phyloP scores from a whole-genome alignment of 2,888 invertebrate species.

The Polyommatus iphigenia region DNA sequence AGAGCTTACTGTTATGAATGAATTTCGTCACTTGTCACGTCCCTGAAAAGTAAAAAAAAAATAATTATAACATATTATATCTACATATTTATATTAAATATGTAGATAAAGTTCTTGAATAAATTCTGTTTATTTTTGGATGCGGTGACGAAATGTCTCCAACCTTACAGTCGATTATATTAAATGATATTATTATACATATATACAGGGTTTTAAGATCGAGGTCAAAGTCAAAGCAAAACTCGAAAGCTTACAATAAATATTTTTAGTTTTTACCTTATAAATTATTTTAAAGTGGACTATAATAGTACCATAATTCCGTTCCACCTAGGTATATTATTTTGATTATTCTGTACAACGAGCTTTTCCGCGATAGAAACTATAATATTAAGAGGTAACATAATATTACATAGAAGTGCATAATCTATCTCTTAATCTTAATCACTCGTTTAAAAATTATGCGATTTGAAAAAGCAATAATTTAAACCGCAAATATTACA shows the following conservation, averaged over 20 bases:
- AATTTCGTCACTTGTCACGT: too few relatives aligned
- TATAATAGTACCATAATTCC: too few relatives aligned
- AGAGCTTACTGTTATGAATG: too few relatives aligned
- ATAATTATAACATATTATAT: too few relatives aligned
- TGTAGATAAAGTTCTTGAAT: background rate
- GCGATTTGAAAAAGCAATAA: background rate
- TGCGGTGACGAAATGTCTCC: background rate
- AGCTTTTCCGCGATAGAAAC: too few relatives aligned
- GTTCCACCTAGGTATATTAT: background rate
- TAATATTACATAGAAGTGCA: too few relatives aligned
- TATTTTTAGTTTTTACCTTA: too few relatives aligned
- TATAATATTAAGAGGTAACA: too few relatives aligned
- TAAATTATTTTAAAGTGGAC: too few relatives aligned
- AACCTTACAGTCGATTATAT: background rate
- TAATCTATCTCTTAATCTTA: background rate
- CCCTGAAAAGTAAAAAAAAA: too few relatives aligned
- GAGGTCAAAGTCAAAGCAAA: background rate
- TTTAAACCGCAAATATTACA: background rate
- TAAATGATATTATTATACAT: background rate
- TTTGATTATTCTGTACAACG: background rate
- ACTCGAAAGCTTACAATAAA: background rate
- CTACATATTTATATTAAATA: too few relatives aligned
- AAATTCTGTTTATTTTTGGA: background rate
- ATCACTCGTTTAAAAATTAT: background rate
- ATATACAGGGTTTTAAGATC: background rate